Conservation (phyloP, 2,888 invertebrate species). For the Drosophila mercatorum region DNA sequence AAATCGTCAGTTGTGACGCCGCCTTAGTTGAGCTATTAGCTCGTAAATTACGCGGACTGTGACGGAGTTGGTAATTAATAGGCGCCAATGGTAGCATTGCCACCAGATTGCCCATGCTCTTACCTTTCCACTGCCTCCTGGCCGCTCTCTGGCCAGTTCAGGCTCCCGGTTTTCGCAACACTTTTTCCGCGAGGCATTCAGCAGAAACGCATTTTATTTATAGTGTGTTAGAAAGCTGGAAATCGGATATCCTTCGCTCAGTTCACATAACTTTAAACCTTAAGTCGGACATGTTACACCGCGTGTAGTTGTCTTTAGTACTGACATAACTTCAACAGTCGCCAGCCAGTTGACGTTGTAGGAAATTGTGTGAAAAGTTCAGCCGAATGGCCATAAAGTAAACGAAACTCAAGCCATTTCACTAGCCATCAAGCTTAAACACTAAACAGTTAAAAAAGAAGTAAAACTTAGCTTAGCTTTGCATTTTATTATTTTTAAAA, state of each 20-base stretch:
- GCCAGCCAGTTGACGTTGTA: neutral
- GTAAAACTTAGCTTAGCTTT: neutral
- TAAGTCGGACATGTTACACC: slow-evolving; percentile 9
- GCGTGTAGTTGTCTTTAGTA: neutral
- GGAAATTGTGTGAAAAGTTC: slow-evolving; percentile 1
- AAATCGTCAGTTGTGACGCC: slow-evolving; percentile 34
- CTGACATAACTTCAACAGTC: neutral
- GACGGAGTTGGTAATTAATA: slow-evolving; percentile 46
- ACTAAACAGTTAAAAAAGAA: neutral
- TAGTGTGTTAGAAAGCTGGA: slow-evolving; percentile 2
- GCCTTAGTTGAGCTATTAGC: slow-evolving; percentile 14
- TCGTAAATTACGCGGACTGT: slow-evolving; percentile 42
- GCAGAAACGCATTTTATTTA: slow-evolving; percentile 14
- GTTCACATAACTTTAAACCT: slow-evolving; percentile 7
- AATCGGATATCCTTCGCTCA: slow-evolving; percentile 40
- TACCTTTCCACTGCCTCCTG: neutral
- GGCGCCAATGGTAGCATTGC: slow-evolving; percentile 17
- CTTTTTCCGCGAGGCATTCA: slow-evolving; percentile 1
- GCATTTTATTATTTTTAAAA: neutral
- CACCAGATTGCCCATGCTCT: neutral
- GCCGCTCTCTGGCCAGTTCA: slow-evolving; percentile 7
- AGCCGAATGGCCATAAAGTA: neutral
- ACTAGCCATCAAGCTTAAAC: neutral
- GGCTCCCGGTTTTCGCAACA: neutral
- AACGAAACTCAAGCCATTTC: neutral